Evolutionary conservation across 2,113 vertebrate species (phyloP), one percentile per base, ranked within the genome.

Genomic region (Connochaetes taurinus): DNA sequence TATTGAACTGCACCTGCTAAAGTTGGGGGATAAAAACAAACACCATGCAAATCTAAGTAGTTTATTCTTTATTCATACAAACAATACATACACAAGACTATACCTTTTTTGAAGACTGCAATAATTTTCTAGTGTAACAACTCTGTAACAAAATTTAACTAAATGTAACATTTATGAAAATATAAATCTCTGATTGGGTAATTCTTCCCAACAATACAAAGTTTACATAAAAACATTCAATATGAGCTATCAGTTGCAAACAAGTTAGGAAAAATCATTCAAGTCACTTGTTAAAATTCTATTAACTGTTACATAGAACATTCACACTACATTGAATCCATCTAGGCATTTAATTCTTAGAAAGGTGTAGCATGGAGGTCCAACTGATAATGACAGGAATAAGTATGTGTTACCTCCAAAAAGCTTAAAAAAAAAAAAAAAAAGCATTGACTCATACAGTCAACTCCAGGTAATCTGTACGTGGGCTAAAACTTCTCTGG

Each of bases 151-250:
- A 99, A 99, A 99, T 99, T 99, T 99, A 99, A 99, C 99, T 99
- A 99, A 99, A 99, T 99, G 99, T 99, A 99, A 99, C 99, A 99
- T 99, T 99, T 99, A 99, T 99, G 99, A 99, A 99, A 99, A 99
- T 99, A 99, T 99, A 99, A 99, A 99, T 99, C 99, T 99, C 99
- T 99, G 99, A 99, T 99, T 99, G 98, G 99, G 99, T 99, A 99
- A 98, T 99, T 99, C 99, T 98, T 99, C 99, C 99, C 99, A 99
- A 99, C 99, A 98, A 99, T 99, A 99, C 99, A 99, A 99, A 99
- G 99, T 99, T 99, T 99, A 99, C 99, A 99, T 99, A 99, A 99
- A 99, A 99, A 99, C 99, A 99, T 99, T 99, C 99, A 99, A 97
- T 99, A 99, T 99, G 99, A 99, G 99, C 99, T 99, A 99, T 99